A percentile compares a stretch with the other conserved stretches of the same genome.
phyloP scores from a whole-genome alignment of 2,113 vertebrate genomes.

The Pygoscelis adeliae region DNA sequence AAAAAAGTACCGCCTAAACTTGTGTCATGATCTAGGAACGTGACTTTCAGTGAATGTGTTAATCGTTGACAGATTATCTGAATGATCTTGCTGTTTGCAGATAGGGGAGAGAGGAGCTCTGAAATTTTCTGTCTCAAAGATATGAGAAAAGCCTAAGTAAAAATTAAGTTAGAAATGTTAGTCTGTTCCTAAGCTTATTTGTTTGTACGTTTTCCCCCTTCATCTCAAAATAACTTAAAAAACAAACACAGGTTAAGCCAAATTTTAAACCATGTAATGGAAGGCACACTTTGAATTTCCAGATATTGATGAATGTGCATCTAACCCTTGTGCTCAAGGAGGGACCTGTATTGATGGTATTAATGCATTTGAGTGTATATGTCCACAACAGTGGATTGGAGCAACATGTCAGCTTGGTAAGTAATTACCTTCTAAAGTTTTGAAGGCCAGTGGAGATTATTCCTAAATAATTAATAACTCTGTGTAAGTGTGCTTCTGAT shows the following conservation, averaged over 20 bases:
- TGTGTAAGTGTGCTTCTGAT: background rate
- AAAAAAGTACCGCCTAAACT: background rate
- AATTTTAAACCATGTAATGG: background rate
- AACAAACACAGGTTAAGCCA: background rate
- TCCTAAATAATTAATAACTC: background rate
- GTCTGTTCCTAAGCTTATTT: background rate
- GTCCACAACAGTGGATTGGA: slow-evolving; percentile 90
- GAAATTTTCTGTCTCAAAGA: background rate
- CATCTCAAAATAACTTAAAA: background rate
- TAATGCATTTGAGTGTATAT: slow-evolving; percentile 91
- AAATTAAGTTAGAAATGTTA: background rate
- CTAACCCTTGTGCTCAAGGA: slow-evolving; percentile 87
- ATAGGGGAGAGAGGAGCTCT: no score
- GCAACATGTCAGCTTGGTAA: slow-evolving; percentile 93
- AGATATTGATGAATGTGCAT: slow-evolving; percentile 93
- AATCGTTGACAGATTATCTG: background rate
- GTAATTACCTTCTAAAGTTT: background rate
- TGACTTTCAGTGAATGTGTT: background rate
- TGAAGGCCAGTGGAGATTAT: background rate
- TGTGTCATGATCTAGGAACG: background rate
- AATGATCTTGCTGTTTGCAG: background rate
- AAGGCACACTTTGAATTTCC: background rate
- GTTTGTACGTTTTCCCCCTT: background rate
- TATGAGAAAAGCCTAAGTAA: background rate
- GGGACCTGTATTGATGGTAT: slow-evolving; percentile 91